phyloP scores from a whole-genome alignment of 30 jellyfish, hydroid and myxozoan genomes.

The Morbakka virulenta region DNA sequence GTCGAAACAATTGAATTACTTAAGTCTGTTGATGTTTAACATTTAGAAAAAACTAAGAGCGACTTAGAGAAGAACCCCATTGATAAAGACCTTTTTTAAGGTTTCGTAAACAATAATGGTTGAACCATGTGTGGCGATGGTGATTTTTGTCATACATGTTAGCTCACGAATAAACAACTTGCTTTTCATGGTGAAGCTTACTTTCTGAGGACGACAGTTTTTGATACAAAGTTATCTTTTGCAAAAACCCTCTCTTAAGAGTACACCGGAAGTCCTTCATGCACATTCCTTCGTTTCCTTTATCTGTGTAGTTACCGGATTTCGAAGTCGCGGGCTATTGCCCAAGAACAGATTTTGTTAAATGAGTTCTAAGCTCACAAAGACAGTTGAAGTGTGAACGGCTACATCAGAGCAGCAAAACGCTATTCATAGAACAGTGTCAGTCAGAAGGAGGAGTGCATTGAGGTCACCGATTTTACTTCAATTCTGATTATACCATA shows the following conservation, averaged over 20 bases:
- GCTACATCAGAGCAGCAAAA: slow-evolving; percentile 48
- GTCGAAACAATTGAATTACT: slow-evolving; percentile 65
- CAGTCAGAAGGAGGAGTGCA: background rate
- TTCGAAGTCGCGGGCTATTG: slow-evolving; percentile 86
- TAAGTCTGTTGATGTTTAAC: slow-evolving; percentile 66
- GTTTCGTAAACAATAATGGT: slow-evolving; percentile 6
- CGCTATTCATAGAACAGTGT: background rate
- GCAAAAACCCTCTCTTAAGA: slow-evolving; percentile 11
- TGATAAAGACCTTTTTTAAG: background rate
- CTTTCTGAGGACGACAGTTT: too few relatives aligned
- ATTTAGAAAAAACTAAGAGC: slow-evolving; percentile 59
- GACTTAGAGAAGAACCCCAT: slow-evolving; percentile 11
- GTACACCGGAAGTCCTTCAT: slow-evolving; percentile 80
- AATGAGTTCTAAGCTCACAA: slow-evolving; percentile 45
- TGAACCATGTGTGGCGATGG: background rate
- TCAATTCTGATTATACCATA: too few relatives aligned
- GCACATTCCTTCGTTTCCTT: slow-evolving; percentile 88
- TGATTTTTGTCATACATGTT: too few relatives aligned
- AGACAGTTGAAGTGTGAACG: slow-evolving; percentile 44
- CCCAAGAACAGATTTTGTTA: slow-evolving; percentile 53
- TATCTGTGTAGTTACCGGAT: slow-evolving; percentile 79
- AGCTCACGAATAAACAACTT: too few relatives aligned
- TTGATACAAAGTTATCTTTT: background rate
- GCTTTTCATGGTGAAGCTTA: too few relatives aligned
- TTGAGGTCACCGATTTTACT: background rate